A percentile compares a stretch with the other conserved stretches of the same genome.
Evolutionary conservation across 2,797 vertebrate genomes (phyloP).

Genomic region (Gymnopithys bicolor): DNA sequence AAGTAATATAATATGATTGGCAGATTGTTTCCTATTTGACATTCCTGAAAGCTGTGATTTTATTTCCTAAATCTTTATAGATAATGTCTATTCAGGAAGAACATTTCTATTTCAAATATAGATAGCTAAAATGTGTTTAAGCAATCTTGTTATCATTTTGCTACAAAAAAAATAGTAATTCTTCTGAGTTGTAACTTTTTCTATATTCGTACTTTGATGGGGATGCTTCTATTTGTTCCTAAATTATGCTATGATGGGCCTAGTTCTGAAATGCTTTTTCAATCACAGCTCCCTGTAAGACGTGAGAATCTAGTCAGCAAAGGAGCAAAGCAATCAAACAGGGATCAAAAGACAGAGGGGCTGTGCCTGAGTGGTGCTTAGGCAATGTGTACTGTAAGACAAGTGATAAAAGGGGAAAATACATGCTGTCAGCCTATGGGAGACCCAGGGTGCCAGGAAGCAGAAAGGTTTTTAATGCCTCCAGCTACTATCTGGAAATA

Average conservation of each 20-base stretch:
- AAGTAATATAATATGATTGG: background rate
- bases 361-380: background rate
- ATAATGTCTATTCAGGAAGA: background rate
- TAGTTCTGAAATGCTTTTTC: background rate
- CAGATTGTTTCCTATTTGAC: background rate
- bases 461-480: background rate
- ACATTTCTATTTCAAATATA: background rate
- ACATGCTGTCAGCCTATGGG: background rate
- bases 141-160: background rate
- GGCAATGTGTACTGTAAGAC: background rate
- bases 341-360: background rate
- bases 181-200: background rate
- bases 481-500: background rate
- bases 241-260: background rate
- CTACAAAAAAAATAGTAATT: background rate
- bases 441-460: background rate
- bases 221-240: background rate
- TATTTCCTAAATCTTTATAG: slow-evolving; percentile 2
- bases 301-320: background rate
- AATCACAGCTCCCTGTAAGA: background rate
- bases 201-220: background rate
- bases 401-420: background rate
- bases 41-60: background rate
- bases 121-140: background rate
- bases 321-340: slow-evolving; percentile 15